A percentile compares a stretch with the other conserved stretches of the same genome.
Conservation (phyloP, 1,140 invertebrate genomes). For the Lordiphosa mommai region DNA sequence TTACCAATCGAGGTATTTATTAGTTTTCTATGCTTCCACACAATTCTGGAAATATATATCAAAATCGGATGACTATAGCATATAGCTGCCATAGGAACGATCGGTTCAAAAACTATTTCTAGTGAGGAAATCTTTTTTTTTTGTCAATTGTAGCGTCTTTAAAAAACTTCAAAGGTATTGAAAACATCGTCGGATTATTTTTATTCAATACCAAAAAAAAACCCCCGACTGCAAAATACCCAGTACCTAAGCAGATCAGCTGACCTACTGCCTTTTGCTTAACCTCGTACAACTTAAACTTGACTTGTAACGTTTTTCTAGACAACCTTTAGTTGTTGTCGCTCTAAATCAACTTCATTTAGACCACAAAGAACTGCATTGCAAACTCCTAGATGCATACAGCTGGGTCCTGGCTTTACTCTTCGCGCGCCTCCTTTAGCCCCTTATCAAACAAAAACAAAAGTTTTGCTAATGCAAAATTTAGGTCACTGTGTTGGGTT, state of each 20-base stretch:
- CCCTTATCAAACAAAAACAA: conserved; percentile 19
- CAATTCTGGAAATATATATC: no score
- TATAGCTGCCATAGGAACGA: no score
- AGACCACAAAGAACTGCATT: conserved; percentile 8
- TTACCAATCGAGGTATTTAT: no score
- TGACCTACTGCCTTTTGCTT: conserved; percentile 19
- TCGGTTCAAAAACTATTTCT: no score
- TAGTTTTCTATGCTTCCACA: no score
- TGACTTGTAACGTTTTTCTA: neutral
- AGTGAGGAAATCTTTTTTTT: no score
- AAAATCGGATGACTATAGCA: no score
- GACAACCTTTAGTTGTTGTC: conserved; percentile 4
- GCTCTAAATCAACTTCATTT: conserved; percentile 28
- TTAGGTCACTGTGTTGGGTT: conserved; percentile 62
- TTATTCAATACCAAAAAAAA: no score
- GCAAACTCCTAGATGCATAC: conserved; percentile 4
- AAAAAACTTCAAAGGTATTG: no score
- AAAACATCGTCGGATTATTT: no score
- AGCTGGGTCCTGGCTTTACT: neutral
- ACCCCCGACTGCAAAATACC: no score
- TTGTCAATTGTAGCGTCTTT: no score
- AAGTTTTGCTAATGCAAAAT: conserved; percentile 59
- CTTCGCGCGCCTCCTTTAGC: neutral
- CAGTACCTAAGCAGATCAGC: neutral
- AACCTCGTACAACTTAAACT: neutral